Evolutionary conservation across 2,888 invertebrate species (phyloP).

Genomic region (Lamellibrachia satsuma): DNA sequence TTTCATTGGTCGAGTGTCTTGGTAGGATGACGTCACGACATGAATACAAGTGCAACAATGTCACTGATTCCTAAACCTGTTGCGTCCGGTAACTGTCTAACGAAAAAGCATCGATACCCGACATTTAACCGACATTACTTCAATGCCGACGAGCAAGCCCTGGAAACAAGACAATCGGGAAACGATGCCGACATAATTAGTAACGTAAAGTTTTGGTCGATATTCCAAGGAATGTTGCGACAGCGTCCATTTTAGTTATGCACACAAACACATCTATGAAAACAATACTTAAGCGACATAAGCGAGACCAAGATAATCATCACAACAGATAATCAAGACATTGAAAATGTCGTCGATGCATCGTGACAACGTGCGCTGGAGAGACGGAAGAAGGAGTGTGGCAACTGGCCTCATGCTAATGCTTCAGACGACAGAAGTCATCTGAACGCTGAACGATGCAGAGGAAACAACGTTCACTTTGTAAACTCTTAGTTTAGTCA

Average conservation of each 20-base stretch:
- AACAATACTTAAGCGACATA: neutral
- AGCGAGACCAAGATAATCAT: neutral
- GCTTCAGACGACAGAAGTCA: neutral
- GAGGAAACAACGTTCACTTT: neutral
- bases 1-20: neutral
- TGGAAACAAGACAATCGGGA: neutral
- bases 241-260: neutral
- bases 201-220: neutral
- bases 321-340: neutral
- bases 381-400: neutral
- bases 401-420: neutral
- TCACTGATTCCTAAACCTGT: too few species aligned
- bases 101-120: neutral
- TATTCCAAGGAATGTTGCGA: neutral
- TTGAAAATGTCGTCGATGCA: neutral
- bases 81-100: neutral
- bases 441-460: neutral
- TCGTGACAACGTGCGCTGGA: neutral
- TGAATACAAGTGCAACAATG: too few species aligned
- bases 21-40: neutral
- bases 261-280: neutral
- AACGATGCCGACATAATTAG: neutral
- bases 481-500: neutral
- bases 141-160: neutral
- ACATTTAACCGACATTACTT: neutral